Base-by-base conservation (phyloP, 2,113 vertebrate genomes). In the Gyps fulvus region DNA sequence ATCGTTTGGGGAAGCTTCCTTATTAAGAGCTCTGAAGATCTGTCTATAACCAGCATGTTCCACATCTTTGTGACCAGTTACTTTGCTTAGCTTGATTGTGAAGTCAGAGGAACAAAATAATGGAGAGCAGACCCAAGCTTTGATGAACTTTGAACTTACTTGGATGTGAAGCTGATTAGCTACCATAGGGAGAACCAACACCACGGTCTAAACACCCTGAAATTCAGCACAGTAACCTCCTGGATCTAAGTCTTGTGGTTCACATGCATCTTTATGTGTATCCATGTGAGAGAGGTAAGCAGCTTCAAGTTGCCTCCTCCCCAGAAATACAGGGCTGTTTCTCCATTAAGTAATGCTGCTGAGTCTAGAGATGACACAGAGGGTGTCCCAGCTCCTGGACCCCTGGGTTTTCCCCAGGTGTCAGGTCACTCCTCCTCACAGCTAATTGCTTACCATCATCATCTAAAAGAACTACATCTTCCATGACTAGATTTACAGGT, bases 401-500 rank as follows among this genome's bases (percentile, higher is more conserved):
- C 83, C 89, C 69, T 93, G 94, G 91, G 89, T 87, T 95, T 95
- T 97, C 91, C 97, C 87, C 62, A 3, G 11, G 23, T 94, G 55
- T 65, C 63, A 84, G 36, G 80, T 94, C 73, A 81, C 77, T 92
- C 83, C 76, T 92, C 89, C 74, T 85, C 67, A 72, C 70, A 65
- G 57, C 77, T 91, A 93, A 95, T 96, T 90, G 57, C 32, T 88
- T 88, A 47, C 73, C 52, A 61, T 94, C 83, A 89, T 61, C 72
- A 80, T 32, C 70, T 89, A 7, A 91, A 91, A 86, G 84, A 83
- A 49, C 62, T 86, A 3, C 63, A 63, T 95, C 91, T 90, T 96
- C 96, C 74, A n/a, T 29, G 72, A 96, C 95, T 90, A 69, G 95
- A 93, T 90, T 74, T 87, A 95, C 97, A 96, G 95, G 97, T 92